Percentiles rank a stretch among this genome's conserved stretches.
Conservation (phyloP, 2,888 invertebrate genomes). For the Micoletzkya japonica region DNA sequence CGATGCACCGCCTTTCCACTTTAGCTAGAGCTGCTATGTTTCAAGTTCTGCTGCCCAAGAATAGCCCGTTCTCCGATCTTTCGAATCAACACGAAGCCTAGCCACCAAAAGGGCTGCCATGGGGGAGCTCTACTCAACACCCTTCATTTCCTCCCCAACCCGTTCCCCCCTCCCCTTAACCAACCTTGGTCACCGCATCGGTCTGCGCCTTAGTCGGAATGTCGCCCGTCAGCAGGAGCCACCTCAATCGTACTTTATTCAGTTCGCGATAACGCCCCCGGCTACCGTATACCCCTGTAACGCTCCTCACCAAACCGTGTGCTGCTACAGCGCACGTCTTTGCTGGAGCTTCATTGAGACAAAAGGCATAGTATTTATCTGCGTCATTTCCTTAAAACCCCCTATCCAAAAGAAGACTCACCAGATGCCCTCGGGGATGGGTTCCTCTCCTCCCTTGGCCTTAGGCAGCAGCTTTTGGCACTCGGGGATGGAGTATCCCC, state of each 20-base stretch:
- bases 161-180: not conserved
- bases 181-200: conserved; percentile 27
- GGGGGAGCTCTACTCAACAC: not conserved
- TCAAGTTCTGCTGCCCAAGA: too few species aligned
- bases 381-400: too few species aligned
- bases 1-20: too few species aligned
- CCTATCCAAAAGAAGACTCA: not conserved
- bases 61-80: too few species aligned
- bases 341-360: too few species aligned
- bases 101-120: too few species aligned
- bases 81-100: too few species aligned
- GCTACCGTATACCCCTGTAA: not conserved
- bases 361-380: too few species aligned
- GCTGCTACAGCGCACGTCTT: too few species aligned
- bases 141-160: not conserved
- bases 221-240: conserved; percentile 86
- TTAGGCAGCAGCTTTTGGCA: conserved; percentile 85
- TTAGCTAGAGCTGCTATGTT: too few species aligned
- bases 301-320: not conserved
- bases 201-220: conserved; percentile 81
- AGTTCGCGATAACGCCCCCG: not conserved
- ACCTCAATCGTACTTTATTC: conserved; percentile 63
- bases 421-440: conserved; percentile 89
- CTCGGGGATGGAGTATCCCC: conserved; percentile 88
- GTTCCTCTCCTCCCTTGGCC: conserved; percentile 79